Conservation (phyloP, 2,797 vertebrate genomes). For the Macroramphosus scolopax region DNA sequence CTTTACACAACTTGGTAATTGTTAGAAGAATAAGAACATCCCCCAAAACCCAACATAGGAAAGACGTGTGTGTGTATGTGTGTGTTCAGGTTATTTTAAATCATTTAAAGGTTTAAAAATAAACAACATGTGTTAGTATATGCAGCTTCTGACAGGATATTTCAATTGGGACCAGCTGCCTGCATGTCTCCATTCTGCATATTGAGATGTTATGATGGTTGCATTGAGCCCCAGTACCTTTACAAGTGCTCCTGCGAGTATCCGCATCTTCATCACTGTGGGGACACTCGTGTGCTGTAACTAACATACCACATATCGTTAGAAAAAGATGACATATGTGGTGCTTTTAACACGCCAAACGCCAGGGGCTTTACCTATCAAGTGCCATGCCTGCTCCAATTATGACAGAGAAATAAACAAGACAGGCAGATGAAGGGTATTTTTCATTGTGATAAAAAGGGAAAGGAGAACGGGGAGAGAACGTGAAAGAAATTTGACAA, state of each 20-base stretch:
- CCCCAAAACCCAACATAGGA: no score
- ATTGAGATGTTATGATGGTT: slow-evolving; percentile 23
- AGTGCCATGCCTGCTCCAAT: slow-evolving; percentile 38
- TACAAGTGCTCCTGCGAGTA: slow-evolving; percentile 40
- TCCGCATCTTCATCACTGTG: slow-evolving; percentile 16
- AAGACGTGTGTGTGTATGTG: no score
- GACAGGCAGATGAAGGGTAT: slow-evolving; percentile 12
- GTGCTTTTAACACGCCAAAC: slow-evolving; percentile 42
- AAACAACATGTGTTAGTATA: no score
- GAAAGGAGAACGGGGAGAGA: not conserved
- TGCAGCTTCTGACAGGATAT: no score
- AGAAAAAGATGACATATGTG: slow-evolving; percentile 48
- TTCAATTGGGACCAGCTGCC: slow-evolving; percentile 8
- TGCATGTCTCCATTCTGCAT: slow-evolving; percentile 21
- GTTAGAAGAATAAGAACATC: no score
- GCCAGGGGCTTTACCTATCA: slow-evolving; percentile 45
- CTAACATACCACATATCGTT: slow-evolving; percentile 39
- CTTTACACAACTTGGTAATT: no score
- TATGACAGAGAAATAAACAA: slow-evolving; percentile 50
- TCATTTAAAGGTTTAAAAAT: no score
- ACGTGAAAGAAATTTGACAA: slow-evolving; percentile 10
- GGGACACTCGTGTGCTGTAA: slow-evolving; percentile 28
- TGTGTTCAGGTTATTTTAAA: no score
- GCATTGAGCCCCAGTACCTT: slow-evolving; percentile 15
- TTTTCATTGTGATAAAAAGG: slow-evolving; percentile 25